Percentiles rank a stretch among this genome's conserved stretches.
Conservation (phyloP, 1,140 invertebrate genomes). For the Drosophila mojavensis region DNA sequence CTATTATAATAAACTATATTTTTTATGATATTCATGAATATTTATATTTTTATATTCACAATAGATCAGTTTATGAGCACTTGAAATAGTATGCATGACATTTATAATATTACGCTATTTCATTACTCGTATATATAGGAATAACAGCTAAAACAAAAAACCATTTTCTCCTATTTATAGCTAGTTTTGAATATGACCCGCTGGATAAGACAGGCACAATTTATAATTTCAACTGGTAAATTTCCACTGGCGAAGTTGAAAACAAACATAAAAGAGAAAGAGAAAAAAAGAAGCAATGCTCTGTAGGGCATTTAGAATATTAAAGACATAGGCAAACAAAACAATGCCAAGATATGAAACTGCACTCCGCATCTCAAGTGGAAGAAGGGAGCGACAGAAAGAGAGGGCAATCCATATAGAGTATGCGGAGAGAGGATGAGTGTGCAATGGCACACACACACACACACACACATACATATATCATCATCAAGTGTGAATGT, state of each 20-base stretch:
- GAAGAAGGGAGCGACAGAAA: background rate
- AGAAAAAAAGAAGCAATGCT: slow-evolving; percentile 6
- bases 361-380: background rate
- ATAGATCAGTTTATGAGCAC: no score
- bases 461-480: slow-evolving; percentile 5
- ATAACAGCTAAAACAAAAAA: background rate
- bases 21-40: background rate
- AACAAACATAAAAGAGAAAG: background rate
- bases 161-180: slow-evolving; percentile 1
- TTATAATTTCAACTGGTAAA: slow-evolving; percentile 34
- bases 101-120: no score
- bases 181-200: background rate
- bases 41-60: background rate
- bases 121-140: background rate
- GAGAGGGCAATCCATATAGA: background rate
- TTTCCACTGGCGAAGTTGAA: slow-evolving; percentile 43
- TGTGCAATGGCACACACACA: slow-evolving; percentile 1
- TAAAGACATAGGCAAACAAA: slow-evolving; percentile 25
- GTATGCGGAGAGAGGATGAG: slow-evolving; percentile 19
- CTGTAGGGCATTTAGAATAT: slow-evolving; percentile 33
- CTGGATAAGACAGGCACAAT: slow-evolving; percentile 8
- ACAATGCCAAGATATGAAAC: slow-evolving; percentile 21
- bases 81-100: no score
- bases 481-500: slow-evolving; percentile 16
- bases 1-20: no score